Conservation (phyloP, 2,888 invertebrate genomes). For the Ophion slaviceki region DNA sequence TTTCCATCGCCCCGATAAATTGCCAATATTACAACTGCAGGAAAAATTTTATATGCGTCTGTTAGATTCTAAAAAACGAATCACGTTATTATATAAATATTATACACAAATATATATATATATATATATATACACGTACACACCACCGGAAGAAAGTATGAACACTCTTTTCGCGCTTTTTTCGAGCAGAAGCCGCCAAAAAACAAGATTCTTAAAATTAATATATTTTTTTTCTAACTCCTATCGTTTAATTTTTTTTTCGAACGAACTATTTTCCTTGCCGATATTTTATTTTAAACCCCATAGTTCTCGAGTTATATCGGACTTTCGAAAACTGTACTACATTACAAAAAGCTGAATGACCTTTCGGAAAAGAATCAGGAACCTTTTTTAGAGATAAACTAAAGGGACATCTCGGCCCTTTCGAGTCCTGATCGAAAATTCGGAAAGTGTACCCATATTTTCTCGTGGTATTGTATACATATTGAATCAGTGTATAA, state of each 20-base stretch:
- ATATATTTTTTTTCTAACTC: too few species aligned
- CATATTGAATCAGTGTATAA: conserved; percentile 68
- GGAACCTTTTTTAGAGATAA: too few species aligned
- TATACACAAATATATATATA: conserved; percentile 47
- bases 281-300: background rate
- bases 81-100: conserved; percentile 51
- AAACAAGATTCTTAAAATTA: too few species aligned
- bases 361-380: too few species aligned
- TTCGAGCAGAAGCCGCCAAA: background rate
- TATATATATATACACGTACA: background rate
- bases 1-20: background rate
- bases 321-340: too few species aligned
- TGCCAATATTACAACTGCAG: conserved; percentile 35
- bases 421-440: background rate
- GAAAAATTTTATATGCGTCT: conserved; percentile 54
- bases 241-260: background rate
- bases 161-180: background rate
- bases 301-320: too few species aligned
- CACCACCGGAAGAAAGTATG: background rate
- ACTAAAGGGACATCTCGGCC: too few species aligned
- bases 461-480: conserved; percentile 23
- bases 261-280: background rate
- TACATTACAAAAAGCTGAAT: too few species aligned
- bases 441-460: background rate
- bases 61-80: conserved; percentile 27